A percentile compares a stretch with the other conserved stretches of the same genome.
Evolutionary conservation across 1,140 invertebrate species (phyloP).

Genomic region (Apis laboriosa): DNA sequence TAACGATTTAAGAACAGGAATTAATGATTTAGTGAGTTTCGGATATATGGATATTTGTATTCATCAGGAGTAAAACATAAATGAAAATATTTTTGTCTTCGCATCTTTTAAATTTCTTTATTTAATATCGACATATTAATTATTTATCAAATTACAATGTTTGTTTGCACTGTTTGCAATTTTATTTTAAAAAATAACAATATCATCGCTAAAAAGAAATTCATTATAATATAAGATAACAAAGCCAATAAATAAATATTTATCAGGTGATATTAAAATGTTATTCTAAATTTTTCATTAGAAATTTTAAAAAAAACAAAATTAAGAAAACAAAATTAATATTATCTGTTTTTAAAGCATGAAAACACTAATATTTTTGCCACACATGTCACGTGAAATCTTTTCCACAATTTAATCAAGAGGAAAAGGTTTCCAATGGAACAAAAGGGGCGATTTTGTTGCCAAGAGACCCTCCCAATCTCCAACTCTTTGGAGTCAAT

Average conservation of each 20-base stretch:
- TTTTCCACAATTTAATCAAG: conserved; percentile 21
- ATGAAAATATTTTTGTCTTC: too few species aligned
- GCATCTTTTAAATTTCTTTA: too few species aligned
- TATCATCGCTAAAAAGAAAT: too few species aligned
- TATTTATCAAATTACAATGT: too few species aligned
- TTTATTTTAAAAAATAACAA: too few species aligned
- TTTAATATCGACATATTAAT: too few species aligned
- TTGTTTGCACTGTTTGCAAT: too few species aligned
- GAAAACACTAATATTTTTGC: too few species aligned
- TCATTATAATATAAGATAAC: too few species aligned
- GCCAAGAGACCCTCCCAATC: conserved; percentile 21
- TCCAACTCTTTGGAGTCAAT: neutral
- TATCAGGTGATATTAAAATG: too few species aligned
- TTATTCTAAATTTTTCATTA: neutral
- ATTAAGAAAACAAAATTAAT: too few species aligned
- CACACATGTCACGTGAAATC: neutral
- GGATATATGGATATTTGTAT: neutral
- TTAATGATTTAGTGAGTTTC: neutral
- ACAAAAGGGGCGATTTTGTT: conserved; percentile 11
- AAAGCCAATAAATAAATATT: too few species aligned
- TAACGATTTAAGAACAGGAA: neutral
- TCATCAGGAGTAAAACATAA: neutral
- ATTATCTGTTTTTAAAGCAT: neutral
- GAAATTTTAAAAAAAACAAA: neutral
- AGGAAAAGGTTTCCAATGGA: neutral